Evolutionary conservation across 2,888 invertebrate genomes (phyloP).

Genomic region (Eilema griseolum): DNA sequence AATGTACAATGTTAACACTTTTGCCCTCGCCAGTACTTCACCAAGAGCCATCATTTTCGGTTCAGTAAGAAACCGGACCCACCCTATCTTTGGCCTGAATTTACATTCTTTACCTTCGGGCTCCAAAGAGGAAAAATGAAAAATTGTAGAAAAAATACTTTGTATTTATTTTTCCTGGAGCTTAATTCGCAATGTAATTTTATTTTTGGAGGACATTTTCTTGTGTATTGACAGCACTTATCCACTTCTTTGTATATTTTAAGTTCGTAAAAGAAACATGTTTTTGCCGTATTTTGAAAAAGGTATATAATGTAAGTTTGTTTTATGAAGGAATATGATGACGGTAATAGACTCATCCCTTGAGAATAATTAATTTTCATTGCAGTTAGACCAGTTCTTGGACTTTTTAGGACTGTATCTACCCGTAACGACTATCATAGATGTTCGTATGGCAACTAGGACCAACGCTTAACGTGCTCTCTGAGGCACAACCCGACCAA

Average conservation of each 20-base stretch:
- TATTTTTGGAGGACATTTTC: conserved; percentile 21
- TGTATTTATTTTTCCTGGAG: conserved; percentile 42
- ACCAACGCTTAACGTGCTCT: too few relatives aligned
- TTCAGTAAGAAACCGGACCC: conserved; percentile 49
- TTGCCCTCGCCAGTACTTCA: conserved; percentile 26
- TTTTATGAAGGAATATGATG: too few relatives aligned
- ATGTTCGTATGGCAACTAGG: too few relatives aligned
- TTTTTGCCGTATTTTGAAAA: not conserved
- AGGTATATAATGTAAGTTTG: not conserved
- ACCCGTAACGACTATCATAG: too few relatives aligned
- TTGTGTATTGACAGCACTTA: conserved; percentile 18
- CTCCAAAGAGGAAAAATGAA: conserved; percentile 40
- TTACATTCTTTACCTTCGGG: conserved; percentile 54
- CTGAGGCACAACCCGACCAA: too few relatives aligned
- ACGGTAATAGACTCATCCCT: too few relatives aligned
- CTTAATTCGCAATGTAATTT: conserved; percentile 22
- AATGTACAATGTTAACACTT: too few relatives aligned
- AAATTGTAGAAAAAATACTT: conserved; percentile 44
- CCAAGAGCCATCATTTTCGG: conserved; percentile 47
- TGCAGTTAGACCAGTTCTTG: too few relatives aligned
- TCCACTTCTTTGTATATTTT: conserved; percentile 4
- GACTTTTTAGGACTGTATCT: too few relatives aligned
- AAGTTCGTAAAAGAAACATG: not conserved
- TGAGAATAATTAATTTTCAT: too few relatives aligned
- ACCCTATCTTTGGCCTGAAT: conserved; percentile 50